A percentile compares a stretch with the other conserved stretches of the same genome.
Evolutionary conservation across 2,797 vertebrate genomes (phyloP).

Genomic region (Astyanax mexicanus): DNA sequence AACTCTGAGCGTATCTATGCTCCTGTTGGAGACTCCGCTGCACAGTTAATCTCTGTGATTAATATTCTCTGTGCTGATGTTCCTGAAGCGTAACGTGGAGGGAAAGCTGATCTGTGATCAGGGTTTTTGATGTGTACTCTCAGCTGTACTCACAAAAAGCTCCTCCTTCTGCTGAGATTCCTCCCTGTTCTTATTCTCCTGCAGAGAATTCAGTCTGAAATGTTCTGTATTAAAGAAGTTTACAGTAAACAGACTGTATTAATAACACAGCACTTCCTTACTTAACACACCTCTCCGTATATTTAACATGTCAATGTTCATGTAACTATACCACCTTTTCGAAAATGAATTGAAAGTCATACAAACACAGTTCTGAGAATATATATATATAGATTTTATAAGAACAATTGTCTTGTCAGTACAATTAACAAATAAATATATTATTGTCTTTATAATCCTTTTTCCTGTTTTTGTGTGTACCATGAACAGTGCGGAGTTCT

Average conservation of each 20-base stretch:
- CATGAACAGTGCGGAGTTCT: too few relatives aligned
- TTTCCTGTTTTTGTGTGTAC: too few relatives aligned
- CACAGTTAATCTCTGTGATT: not conserved
- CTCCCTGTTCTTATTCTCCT: not conserved
- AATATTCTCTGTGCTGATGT: not conserved
- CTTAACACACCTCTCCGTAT: too few relatives aligned
- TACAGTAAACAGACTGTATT: too few relatives aligned
- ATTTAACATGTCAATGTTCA: not conserved
- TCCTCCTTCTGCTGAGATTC: not conserved
- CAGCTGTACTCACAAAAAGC: not conserved
- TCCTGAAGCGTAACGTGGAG: not conserved
- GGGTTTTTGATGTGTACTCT: not conserved
- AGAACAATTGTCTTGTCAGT: slow-evolving; percentile 5
- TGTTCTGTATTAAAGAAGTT: slow-evolving; percentile 4
- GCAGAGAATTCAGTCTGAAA: not conserved
- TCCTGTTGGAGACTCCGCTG: not conserved
- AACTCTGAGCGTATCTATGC: not conserved
- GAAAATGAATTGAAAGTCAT: not conserved
- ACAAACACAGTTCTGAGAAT: not conserved
- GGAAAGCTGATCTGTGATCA: slow-evolving; percentile 1
- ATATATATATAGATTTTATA: too few relatives aligned
- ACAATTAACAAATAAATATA: not conserved
- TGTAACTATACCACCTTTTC: too few relatives aligned
- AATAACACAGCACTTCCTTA: too few relatives aligned
- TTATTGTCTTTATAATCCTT: too few relatives aligned